Base-by-base conservation (phyloP, 2,888 invertebrate species). In the Trichopoda pennipes region DNA sequence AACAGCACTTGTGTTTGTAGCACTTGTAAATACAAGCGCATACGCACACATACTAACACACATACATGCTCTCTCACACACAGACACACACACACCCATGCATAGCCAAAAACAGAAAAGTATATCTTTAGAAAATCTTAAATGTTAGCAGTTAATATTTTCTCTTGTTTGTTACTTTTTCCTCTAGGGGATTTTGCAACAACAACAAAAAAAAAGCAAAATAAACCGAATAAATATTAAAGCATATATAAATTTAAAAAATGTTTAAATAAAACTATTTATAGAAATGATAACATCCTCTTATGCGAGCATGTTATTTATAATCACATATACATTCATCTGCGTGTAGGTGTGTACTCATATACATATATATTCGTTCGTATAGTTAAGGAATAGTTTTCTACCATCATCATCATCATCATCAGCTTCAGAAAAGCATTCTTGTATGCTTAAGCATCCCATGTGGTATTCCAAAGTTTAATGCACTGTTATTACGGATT, bases 401-500 rank as follows among this genome's bases (percentile, higher is more conserved):
- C 35, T 44, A 47, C 23, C 35, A 49, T 53, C 60, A 53, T 16
- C 23, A 51, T 32, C 35, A 49, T 53, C 60, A 53, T 16, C 23
- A 51, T 32, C 32, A 68, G 66, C 60, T 55, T 55, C 16, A 74
- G 23, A 66, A 55, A 47, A 66, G 53, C 63, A 47, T 47, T 79
- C 73, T 6, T 74, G 42, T 49, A 49, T 64, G 38, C 55, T 32
- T 28, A 64, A 72, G 55, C 64, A 63, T 79, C 79, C 82, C 75
- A 72, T 72, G 82, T 79, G 82, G 75, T 68, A 75, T 79, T 68
- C 53, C 49, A 76, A 72, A 82, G 82, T 82, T 82, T 75, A 82
- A 82, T 82, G 82, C 79, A 79, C 82, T 82, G 60, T 21, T 74
- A 47, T 35, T 63, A 56, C 38, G n/a, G 8, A 17, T 19, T 64